Base-by-base conservation (phyloP, 2,888 invertebrate species). In the Ctenicera cuprea region DNA sequence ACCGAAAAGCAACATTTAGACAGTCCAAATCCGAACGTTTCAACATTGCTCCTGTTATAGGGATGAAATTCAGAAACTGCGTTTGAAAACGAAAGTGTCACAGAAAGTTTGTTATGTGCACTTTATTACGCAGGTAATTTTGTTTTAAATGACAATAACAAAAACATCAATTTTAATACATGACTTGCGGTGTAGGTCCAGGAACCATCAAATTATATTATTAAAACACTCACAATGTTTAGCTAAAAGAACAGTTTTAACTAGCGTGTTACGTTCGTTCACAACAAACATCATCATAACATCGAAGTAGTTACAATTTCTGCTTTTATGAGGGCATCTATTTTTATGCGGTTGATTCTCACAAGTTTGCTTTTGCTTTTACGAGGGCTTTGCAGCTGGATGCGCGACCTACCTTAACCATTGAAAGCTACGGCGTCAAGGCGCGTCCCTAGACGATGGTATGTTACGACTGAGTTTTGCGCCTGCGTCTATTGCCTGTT, bases 371-470 rank as follows among this genome's bases (percentile, higher is more conserved):
- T 75, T 67, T 70, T 68, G 69, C 64, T 75, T 77, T 75, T 76
- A 76, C 78, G 77, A 77, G 77, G 73, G 73, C 71, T 73, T 62
- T 71, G 57, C 64, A 64, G 64, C 65, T 71, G 57, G 71, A 45
- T 57, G 71, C 73, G 75, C 79, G 80, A 82, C 82, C 81, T 81
- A 77, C 81, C 81, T 77, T 80, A 80, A 79, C 74, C 70, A 63
- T 72, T 69, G 70, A 74, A 74, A 41, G 69, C 59, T 54, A 64
- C 70, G 61, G 69, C 71, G 73, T 77, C 63, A 65, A 84, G 87
- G 80, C 85, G 89, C 85, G 86, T 87, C 84, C 86, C 88, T 70
- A 73, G 71, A 75, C 75, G 73, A 69, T 70, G 48, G 61, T 74
- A 50, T 68, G 52, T 67, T 73, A 74, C 73, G 41, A 71, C 64